These are phyloP conservation scores for Leuciscus waleckii DNA, from an alignment of 2,797 vertebrate species.

Conservation along the genomic window DNA sequence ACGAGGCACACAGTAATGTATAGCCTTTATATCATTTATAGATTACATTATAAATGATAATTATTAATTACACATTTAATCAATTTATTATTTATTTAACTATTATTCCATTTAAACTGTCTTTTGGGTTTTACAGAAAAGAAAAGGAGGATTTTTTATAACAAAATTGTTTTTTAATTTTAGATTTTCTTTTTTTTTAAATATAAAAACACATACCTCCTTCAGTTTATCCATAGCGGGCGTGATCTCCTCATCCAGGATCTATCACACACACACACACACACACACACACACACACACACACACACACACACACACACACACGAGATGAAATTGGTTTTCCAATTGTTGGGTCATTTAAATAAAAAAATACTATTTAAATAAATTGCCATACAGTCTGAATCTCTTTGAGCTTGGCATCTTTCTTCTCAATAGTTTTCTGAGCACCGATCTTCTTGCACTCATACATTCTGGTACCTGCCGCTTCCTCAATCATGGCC, in stretches of 20 bases:
- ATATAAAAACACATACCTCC: slow-evolving; percentile 73
- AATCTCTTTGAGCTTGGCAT: slow-evolving; percentile 90
- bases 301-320: background rate
- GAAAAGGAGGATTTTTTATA: background rate
- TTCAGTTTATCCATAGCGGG: slow-evolving; percentile 92
- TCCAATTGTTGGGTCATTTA: background rate
- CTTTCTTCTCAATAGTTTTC: slow-evolving; percentile 97
- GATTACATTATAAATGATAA: background rate
- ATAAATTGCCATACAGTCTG: slow-evolving; percentile 78
- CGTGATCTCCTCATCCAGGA: slow-evolving; percentile 93
- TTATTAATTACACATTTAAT: background rate
- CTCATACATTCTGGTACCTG: slow-evolving; percentile 97
- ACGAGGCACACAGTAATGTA: background rate
- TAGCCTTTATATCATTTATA: background rate
- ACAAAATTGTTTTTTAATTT: background rate
- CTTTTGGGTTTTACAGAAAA: background rate
- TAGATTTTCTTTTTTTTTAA: background rate
- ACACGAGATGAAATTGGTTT: background rate
- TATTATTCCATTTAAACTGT: background rate
- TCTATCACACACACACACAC: slow-evolving; percentile 73
- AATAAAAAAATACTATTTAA: background rate
- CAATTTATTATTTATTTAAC: background rate
- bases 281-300: slow-evolving; percentile 52
- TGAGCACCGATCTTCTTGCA: slow-evolving; percentile 90
- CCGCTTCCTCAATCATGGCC: slow-evolving; percentile 96